phyloP scores from a whole-genome alignment of 2,113 vertebrate species.

The Rissa tridactyla region DNA sequence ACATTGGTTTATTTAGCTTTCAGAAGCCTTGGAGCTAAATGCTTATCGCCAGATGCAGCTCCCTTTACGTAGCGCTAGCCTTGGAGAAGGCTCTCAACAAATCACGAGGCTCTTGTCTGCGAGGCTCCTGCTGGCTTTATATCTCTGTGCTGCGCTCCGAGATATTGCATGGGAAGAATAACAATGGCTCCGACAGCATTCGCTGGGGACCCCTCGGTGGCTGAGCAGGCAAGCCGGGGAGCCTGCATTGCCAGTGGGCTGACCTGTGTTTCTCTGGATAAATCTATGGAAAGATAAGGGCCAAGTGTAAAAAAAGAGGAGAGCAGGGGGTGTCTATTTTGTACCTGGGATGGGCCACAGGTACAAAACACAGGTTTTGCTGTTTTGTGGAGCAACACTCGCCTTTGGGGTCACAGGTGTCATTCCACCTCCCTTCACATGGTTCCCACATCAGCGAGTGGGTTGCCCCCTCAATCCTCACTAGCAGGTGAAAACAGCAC shows the following conservation, averaged over 20 bases:
- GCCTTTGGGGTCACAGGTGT: not conserved
- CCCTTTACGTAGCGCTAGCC: fast-evolving
- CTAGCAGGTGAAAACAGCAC: not conserved
- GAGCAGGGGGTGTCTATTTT: not conserved
- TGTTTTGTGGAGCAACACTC: not conserved
- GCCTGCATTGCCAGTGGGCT: not conserved
- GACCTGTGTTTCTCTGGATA: not conserved
- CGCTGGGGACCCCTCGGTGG: fast-evolving
- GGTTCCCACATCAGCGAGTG: not conserved
- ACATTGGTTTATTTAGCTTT: not conserved
- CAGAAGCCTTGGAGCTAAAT: not conserved
- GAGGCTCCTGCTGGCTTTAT: not conserved
- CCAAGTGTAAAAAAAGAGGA: not conserved
- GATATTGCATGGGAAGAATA: not conserved
- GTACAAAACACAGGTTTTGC: not conserved
- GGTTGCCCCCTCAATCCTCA: not conserved
- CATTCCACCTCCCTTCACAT: not conserved
- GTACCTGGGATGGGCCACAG: not conserved
- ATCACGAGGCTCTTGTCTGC: not conserved
- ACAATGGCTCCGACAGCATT: not conserved
- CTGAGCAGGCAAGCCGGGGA: not conserved
- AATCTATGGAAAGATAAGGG: not conserved
- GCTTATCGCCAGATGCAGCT: slow-evolving; percentile 16
- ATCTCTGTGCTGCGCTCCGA: not conserved
- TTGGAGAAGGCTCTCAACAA: slow-evolving; percentile 12